Base-by-base conservation (phyloP, 2,797 vertebrate genomes). In the Chiloscyllium punctatum region DNA sequence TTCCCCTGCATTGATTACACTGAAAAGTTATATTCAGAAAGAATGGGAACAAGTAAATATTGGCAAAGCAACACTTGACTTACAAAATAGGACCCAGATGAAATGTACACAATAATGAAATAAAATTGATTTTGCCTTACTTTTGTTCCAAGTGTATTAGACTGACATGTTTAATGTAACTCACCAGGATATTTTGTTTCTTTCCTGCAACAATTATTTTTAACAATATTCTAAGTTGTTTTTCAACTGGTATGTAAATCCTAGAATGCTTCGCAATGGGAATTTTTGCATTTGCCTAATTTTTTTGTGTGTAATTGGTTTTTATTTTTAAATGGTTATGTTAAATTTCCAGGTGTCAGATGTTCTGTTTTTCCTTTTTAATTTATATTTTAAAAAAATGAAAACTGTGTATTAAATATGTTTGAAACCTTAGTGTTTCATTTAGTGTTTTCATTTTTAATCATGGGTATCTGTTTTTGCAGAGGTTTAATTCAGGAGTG, bases 1-100 rank as follows among this genome's bases (percentile, higher is more conserved):
- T 96, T 96, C 97, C 97, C 96, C 96, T 97, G 96, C 96, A 96
- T 97, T 97, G 96, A 96, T 97, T 95, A 95, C 71, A 95, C 25
- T 57, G 51, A 95, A 48, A 95, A n/a, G 48, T 77, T 77, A 69
- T 91, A 66, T 91, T 95, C 94, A 77, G 2, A 74, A 94, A 74
- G 94, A 95, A 95, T 77, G 94, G 69, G 94, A 94, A 71, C 94
- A 94, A 94, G 37, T 94, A 72, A 53, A 51, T 94, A 72, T 94
- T 74, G 48, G 71, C 71, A 69, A 68, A 92, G 66, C 21, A 69
- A 69, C n/a, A 68, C 69, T 92, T 92, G 90, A n/a, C 90, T 77
- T 74, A 77, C 71, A 77, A 77, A 74, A 77, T 95, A 77, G 69
- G 51, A 95, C 27, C 71, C 94, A 95, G 42, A 72, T 66, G 51